Base-by-base conservation (phyloP, 92 coral and sea anemone species). In the Zoanthus sociatus region DNA sequence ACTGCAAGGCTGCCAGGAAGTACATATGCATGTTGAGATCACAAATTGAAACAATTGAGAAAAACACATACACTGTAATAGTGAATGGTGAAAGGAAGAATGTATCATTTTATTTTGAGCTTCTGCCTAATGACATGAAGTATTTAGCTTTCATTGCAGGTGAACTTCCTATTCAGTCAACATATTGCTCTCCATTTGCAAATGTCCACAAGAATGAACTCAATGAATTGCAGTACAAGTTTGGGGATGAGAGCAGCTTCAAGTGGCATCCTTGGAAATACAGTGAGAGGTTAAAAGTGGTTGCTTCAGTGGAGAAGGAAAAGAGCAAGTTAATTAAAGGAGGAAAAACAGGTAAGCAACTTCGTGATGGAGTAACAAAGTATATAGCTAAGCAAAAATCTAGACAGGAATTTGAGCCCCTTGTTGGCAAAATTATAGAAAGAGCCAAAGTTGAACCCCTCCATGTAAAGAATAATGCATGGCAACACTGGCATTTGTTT, bases 181-280 rank as follows among this genome's bases (percentile, higher is more conserved):
- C 86, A 81, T 88, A 71, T 30, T 73, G 54, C 42, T 88, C 87
- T 18, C 75, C 70, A 16, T 88, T 79, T 81, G 91, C 82, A 54
- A 67, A 88, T 88, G 91, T 88, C 55, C 9, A 50, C 42, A 11
- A 50, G 55, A 11, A 50, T 50, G 87, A 88, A 53, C 33, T 54
- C 4, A 66, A 74, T n/a, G 26, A 46, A 10, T 44, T 79, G 17
- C 18, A 72, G 54, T 77, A 63, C 18, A 79, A 83, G 67, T 88
- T 88, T 79, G 87, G 83, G 0, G 11, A 50, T 6, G 66, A 77
- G 13, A 44, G 45, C 4, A 3, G 14, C 58, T 88, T 74, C 68
- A 88, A 81, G 13, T 88, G 87, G 91, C 81, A 71, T 3, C 90
- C 86, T 9, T 87, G 86, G 90, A 68, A 55, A 14, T 87, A 82